A percentile compares a stretch with the other conserved stretches of the same genome.
phyloP scores from a whole-genome alignment of 2,113 vertebrate species.

The Antigone vipio region DNA sequence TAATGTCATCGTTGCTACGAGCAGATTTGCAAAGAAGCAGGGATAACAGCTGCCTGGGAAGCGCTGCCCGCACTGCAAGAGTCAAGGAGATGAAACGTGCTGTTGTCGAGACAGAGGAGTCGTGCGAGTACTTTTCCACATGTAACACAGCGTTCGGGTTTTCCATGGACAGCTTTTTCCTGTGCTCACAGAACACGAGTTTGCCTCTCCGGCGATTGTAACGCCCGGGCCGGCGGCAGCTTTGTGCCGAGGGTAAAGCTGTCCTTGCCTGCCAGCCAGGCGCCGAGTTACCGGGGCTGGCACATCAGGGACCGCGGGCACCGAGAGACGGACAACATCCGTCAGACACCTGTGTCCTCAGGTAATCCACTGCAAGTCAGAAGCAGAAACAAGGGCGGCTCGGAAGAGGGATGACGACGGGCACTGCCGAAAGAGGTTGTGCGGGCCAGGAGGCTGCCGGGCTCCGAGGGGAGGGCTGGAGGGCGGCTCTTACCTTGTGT shows the following conservation, averaged over 20 bases:
- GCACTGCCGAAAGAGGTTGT: fast-evolving
- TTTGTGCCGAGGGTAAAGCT: not conserved
- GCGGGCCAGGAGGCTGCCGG: fast-evolving
- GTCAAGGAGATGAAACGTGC: fast-evolving
- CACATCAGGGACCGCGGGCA: fast-evolving
- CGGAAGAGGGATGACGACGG: fast-evolving
- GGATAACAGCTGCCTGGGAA: not conserved
- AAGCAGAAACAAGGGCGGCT: not conserved
- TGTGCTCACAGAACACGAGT: not conserved
- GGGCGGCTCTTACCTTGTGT: not conserved
- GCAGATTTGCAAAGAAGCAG: not conserved
- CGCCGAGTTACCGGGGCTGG: not conserved
- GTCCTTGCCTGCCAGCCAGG: not conserved
- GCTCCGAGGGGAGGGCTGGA: not conserved
- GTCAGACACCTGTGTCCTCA: fast-evolving
- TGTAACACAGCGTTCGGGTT: not conserved
- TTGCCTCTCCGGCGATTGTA: fast-evolving
- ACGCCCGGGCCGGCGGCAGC: not conserved
- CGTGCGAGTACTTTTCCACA: fast-evolving
- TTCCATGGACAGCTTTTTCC: not conserved
- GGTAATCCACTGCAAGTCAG: fast-evolving
- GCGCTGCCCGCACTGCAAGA: not conserved
- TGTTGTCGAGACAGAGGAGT: not conserved
- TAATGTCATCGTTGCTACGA: fast-evolving
- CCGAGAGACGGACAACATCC: fast-evolving